Evolutionary conservation across 2,888 invertebrate genomes (phyloP), one percentile per base, ranked within the genome.

Genomic region (Terebella lapidaria): DNA sequence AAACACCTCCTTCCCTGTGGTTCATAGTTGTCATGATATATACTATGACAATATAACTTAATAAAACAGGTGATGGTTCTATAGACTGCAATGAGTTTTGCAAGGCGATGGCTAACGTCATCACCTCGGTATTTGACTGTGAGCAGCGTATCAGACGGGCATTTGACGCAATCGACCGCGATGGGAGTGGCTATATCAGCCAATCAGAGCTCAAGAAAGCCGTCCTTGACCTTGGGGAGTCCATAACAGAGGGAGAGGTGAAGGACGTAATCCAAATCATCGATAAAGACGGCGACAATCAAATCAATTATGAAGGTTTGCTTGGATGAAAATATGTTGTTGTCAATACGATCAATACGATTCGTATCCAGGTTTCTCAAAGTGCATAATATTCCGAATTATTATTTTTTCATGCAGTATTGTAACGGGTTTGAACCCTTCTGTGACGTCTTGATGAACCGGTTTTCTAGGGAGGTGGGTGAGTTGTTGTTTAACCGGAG

Each of bases 81-180:
- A 47, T 59, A 18, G 56, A 59, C 20, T 59, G 45, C 24, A n/a
- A 26, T 2, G 59, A 59, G 46, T 59, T 59, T 27, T 56, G 56
- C 26, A 26, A 27, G n/a, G 29, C 45, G 15, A 58, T 59, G 59
- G 46, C 42, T 10, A 47, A 57, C 22, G 26, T 42, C 5, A 45
- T 59, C 25, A 58, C 2, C 20, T 45, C 26, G 27, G 35, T 45
- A 15, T 42, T n/a, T 20, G 15, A 20, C 15, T 22, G 35, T 20
- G 59, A 59, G 27, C 18, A 24, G 20, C 54, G 45, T 10, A 46
- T 59, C n/a, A 20, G 27, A 18, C 45, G 15, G 4, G 59, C 59
- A 15, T 59, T 59, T 25, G 22, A 30, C 20, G n/a, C 56, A 20
- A 58, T 59, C 20, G 59, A 59, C 47, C 24, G 24, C 4, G 49